phyloP scores from a whole-genome alignment of 1,140 invertebrate genomes.

The Drosophila kohkoa region DNA sequence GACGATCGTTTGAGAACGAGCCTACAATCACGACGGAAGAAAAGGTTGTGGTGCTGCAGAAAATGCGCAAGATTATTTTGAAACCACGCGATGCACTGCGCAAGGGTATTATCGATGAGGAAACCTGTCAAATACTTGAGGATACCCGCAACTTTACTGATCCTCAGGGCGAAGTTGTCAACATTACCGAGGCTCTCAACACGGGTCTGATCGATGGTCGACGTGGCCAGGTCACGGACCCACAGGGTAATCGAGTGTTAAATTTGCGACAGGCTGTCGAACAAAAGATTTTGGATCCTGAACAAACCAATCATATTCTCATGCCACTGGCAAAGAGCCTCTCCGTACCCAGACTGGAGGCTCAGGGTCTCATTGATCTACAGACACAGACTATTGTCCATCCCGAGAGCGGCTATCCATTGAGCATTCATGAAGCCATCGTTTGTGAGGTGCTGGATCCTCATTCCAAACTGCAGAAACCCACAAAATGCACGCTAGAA shows the following conservation, averaged over 20 bases:
- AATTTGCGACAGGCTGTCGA: slow-evolving; percentile 94
- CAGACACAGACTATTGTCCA: slow-evolving; percentile 93
- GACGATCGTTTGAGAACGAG: slow-evolving; percentile 88
- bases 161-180: slow-evolving; percentile 87
- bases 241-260: slow-evolving; percentile 91
- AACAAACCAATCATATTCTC: slow-evolving; percentile 90
- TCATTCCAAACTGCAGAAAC: slow-evolving; percentile 87
- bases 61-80: slow-evolving; percentile 90
- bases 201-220: slow-evolving; percentile 90
- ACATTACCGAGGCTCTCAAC: slow-evolving; percentile 91
- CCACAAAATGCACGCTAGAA: slow-evolving; percentile 89
- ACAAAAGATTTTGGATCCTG: slow-evolving; percentile 92
- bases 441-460: slow-evolving; percentile 95
- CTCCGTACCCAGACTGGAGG: slow-evolving; percentile 92
- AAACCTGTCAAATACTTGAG: slow-evolving; percentile 90
- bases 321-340: slow-evolving; percentile 93
- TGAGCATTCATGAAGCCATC: slow-evolving; percentile 93
- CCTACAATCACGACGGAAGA: slow-evolving; percentile 86
- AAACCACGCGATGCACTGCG: slow-evolving; percentile 90
- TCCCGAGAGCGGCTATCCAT: slow-evolving; percentile 92
- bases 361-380: slow-evolving; percentile 93
- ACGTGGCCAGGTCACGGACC: slow-evolving; percentile 92
- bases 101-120: slow-evolving; percentile 90
- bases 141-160: slow-evolving; percentile 85
- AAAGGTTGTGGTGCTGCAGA: slow-evolving; percentile 91